Conservation (phyloP, 2,888 invertebrate species). For the Tillus elongatus region DNA sequence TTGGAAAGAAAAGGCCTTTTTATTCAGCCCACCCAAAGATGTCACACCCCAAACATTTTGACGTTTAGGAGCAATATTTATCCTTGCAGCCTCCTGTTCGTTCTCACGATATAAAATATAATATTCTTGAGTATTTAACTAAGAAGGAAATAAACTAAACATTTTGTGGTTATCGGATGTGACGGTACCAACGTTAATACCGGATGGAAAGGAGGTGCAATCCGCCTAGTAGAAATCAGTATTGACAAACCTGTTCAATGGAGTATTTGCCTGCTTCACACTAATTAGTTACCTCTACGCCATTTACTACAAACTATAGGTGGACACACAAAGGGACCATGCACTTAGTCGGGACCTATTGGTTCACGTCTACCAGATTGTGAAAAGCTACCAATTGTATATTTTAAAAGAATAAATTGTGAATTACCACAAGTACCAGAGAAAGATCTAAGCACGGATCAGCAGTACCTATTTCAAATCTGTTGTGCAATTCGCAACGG, state of each 20-base stretch:
- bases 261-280: slow-evolving; percentile 21
- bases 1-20: no score
- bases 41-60: no score
- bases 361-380: slow-evolving; percentile 12
- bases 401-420: slow-evolving; percentile 6
- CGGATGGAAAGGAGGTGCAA: slow-evolving; percentile 20
- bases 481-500: slow-evolving; percentile 1
- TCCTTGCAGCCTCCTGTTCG: no score
- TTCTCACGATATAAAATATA: no score
- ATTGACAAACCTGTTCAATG: slow-evolving; percentile 21
- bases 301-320: slow-evolving; percentile 22
- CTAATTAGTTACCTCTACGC: slow-evolving; percentile 21
- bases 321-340: slow-evolving; percentile 23
- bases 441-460: slow-evolving; percentile 6
- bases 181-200: slow-evolving; percentile 23
- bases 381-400: slow-evolving; percentile 5
- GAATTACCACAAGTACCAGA: slow-evolving; percentile 5
- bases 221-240: slow-evolving; percentile 17
- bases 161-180: slow-evolving; percentile 19
- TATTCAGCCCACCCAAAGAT: no score
- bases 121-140: no score
- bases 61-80: no score
- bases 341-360: slow-evolving; percentile 21
- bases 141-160: no score
- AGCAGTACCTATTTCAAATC: slow-evolving; percentile 7